Conservation (phyloP, 2,797 vertebrate genomes). For the Smutsia temminckii region DNA sequence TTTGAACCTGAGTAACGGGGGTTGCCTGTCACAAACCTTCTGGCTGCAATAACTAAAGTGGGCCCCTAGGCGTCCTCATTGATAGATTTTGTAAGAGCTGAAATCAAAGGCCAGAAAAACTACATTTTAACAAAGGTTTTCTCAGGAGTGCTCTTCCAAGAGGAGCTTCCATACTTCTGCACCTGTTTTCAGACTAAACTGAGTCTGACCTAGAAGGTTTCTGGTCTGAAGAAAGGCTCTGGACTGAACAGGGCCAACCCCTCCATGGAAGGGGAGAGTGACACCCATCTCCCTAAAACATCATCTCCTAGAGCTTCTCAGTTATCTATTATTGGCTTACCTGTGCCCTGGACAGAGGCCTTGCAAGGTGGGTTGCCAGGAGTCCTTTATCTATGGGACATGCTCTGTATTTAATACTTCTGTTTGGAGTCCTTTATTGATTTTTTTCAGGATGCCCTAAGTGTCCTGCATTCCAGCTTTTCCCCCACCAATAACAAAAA, state of each 20-base stretch:
- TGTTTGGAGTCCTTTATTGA: neutral
- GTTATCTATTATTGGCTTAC: neutral
- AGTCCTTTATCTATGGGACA: neutral
- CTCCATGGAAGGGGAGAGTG: neutral
- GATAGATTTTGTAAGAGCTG: neutral
- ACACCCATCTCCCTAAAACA: too few species aligned
- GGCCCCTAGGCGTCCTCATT: constrained; percentile 80
- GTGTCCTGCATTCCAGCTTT: neutral
- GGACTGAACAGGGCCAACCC: neutral
- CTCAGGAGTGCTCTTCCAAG: neutral
- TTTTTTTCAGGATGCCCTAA: neutral
- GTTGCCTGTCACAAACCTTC: neutral
- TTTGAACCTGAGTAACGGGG: neutral
- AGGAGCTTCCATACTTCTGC: neutral
- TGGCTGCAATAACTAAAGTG: neutral
- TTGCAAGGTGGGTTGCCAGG: neutral
- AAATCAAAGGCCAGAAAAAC: neutral
- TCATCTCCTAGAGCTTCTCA: neutral
- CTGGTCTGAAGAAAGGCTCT: neutral
- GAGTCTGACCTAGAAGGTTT: neutral
- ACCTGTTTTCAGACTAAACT: neutral
- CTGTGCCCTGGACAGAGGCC: neutral
- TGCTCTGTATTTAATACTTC: neutral
- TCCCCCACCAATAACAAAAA: neutral
- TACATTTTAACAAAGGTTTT: neutral